Evolutionary conservation across 2,888 invertebrate species (phyloP).

Genomic region (Drosophila birchii): DNA sequence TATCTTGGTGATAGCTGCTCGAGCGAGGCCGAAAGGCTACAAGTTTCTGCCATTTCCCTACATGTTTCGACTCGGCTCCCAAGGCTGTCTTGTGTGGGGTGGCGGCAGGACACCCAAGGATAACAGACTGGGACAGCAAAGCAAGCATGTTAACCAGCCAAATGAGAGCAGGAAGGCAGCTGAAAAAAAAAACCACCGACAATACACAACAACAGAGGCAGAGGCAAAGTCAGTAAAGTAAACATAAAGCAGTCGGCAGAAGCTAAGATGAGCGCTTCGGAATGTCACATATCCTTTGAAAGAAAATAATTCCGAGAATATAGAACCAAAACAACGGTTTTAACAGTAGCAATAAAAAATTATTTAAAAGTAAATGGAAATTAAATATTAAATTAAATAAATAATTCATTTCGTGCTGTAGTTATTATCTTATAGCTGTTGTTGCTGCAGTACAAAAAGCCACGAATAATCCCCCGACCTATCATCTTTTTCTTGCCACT

Average conservation of each 20-base stretch:
- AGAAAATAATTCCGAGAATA: neutral
- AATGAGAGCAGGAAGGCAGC: conserved; percentile 31
- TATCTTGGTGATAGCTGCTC: conserved; percentile 21
- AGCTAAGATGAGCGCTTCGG: neutral
- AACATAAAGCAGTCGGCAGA: conserved; percentile 33
- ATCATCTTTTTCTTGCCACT: neutral
- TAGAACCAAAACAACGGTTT: too few relatives aligned
- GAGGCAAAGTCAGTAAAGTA: conserved; percentile 35
- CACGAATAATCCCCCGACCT: conserved; percentile 1
- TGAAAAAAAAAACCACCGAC: conserved; percentile 24
- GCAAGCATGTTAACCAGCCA: conserved; percentile 52
- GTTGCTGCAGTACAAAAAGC: conserved; percentile 38
- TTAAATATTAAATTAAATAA: too few relatives aligned
- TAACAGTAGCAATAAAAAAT: too few relatives aligned
- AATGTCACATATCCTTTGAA: neutral
- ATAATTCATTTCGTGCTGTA: too few relatives aligned
- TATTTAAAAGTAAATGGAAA: too few relatives aligned
- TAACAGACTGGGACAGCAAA: conserved; percentile 12
- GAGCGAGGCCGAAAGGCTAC: conserved; percentile 59
- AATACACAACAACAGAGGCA: conserved; percentile 52
- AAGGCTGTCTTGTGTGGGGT: conserved; percentile 42
- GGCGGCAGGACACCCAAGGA: conserved; percentile 1
- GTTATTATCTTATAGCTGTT: conserved; percentile 17
- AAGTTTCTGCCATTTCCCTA: conserved; percentile 73
- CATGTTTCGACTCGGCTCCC: conserved; percentile 56